Evolutionary conservation across 1,140 invertebrate species (phyloP).

Genomic region (Heliconius hermathena): DNA sequence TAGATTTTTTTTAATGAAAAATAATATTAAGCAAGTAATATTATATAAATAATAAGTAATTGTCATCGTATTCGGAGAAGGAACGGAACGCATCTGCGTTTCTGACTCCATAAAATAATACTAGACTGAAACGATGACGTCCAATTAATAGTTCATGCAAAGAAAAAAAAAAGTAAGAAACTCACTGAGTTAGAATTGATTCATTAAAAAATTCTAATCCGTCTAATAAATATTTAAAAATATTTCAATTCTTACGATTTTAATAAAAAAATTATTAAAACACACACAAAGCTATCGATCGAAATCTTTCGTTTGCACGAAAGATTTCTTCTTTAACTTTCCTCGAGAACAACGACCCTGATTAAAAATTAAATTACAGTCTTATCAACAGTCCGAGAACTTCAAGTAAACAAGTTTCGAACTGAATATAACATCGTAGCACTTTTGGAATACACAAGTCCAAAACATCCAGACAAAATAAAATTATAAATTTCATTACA

Average conservation of each 20-base stretch:
- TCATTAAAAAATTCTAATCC: background rate
- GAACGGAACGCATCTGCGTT: no score
- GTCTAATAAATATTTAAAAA: background rate
- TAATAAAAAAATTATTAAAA: background rate
- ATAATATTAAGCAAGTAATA: no score
- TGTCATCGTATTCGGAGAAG: no score
- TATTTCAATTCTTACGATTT: background rate
- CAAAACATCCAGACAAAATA: background rate
- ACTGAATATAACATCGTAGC: background rate
- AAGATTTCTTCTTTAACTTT: background rate
- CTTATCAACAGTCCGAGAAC: background rate
- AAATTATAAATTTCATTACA: conserved; percentile 11
- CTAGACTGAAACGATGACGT: no score
- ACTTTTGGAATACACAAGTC: background rate
- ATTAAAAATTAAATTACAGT: conserved; percentile 6
- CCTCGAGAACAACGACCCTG: background rate
- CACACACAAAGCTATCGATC: background rate
- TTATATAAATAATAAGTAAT: no score
- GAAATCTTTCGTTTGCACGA: background rate
- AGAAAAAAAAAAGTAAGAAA: no score
- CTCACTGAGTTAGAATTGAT: no score
- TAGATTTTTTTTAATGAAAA: no score
- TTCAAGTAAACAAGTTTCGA: background rate
- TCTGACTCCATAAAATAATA: no score
- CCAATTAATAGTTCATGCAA: no score